A percentile compares a stretch with the other conserved stretches of the same genome.
Conservation (phyloP, 1,140 invertebrate species). For the Harpegnathos saltator region DNA sequence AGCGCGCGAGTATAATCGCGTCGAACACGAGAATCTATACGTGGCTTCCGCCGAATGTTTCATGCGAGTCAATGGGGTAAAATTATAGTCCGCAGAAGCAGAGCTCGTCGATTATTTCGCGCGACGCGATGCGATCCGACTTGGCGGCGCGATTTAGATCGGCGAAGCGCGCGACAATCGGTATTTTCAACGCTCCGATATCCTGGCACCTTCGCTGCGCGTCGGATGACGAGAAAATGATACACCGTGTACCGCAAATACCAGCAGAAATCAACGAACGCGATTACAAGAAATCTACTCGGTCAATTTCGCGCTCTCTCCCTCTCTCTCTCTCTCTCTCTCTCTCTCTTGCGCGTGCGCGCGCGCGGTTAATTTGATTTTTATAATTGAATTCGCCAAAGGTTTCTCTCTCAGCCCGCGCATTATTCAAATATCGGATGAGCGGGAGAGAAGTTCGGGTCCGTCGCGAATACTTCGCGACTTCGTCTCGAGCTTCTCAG, state of each 20-base stretch:
- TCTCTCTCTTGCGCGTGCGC: no score
- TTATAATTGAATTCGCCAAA: background rate
- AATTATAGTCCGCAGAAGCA: no score
- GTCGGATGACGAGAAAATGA: background rate
- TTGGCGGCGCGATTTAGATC: no score
- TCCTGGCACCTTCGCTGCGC: background rate
- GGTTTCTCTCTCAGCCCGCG: background rate
- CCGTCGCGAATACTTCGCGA: background rate
- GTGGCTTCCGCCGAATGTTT: no score
- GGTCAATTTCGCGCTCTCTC: background rate
- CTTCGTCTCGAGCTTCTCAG: background rate
- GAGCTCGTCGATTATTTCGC: no score
- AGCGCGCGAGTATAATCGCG: no score
- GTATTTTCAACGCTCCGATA: background rate
- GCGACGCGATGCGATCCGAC: no score
- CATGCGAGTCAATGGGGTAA: no score
- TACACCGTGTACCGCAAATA: background rate
- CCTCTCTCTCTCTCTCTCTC: background rate
- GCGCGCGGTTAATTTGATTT: conserved; percentile 4
- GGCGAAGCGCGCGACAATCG: no score
- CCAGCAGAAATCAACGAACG: background rate
- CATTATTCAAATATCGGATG: conserved; percentile 28
- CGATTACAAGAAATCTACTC: background rate
- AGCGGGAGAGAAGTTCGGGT: background rate
- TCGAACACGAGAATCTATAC: no score